Conservation (phyloP, 2,113 vertebrate species). For the Poecile atricapillus region DNA sequence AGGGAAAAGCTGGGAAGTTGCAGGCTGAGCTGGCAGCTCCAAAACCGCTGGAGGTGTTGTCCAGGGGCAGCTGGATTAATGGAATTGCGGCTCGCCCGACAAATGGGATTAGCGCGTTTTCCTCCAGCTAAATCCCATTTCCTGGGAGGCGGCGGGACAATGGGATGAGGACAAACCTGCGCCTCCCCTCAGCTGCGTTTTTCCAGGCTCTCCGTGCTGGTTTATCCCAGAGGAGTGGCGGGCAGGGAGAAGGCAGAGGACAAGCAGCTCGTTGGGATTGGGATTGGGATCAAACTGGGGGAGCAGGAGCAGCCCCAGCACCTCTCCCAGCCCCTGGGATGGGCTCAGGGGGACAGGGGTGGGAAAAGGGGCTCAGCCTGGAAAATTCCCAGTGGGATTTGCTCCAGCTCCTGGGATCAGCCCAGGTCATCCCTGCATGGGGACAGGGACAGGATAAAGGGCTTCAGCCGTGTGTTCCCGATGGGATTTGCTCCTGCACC, state of each 20-base stretch:
- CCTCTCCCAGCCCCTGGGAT: background rate
- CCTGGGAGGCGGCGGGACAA: background rate
- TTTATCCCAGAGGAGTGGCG: background rate
- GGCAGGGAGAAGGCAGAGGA: background rate
- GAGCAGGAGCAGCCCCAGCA: background rate
- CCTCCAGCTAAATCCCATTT: background rate
- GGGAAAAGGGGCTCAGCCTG: slow-evolving; percentile 22
- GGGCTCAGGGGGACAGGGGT: background rate
- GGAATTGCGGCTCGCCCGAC: background rate
- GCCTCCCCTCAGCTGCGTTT: fast-evolving
- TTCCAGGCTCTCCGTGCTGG: background rate
- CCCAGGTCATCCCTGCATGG: background rate
- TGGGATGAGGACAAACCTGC: background rate
- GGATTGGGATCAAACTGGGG: fast-evolving
- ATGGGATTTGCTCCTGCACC: background rate
- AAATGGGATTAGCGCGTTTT: background rate
- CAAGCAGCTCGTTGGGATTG: background rate
- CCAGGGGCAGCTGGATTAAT: background rate
- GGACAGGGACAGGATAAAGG: background rate
- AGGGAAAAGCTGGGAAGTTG: background rate
- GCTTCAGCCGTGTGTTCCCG: background rate
- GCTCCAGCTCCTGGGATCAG: background rate
- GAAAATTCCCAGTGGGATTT: background rate
- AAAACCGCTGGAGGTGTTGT: background rate
- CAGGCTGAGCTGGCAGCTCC: background rate